Base-by-base conservation (phyloP, 2,888 invertebrate species). In the Polydesmus complanatus region DNA sequence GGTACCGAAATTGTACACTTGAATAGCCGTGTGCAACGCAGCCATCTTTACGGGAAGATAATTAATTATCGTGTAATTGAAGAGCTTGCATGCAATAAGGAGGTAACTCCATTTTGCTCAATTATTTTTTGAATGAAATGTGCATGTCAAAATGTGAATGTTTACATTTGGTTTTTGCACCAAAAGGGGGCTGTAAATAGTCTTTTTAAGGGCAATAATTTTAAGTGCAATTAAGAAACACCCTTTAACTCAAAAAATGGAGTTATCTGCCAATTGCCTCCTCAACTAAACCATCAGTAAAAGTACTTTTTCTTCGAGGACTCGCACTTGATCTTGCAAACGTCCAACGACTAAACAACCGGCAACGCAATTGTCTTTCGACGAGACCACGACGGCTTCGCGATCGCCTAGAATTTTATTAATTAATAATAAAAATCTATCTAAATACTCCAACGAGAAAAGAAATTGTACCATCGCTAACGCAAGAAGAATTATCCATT, bases 311-410 rank as follows among this genome's bases (percentile, higher is more conserved):
- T 63, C 64, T 55, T 64, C 64, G 53, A 65, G 56, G 14, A 25
- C 22, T 27, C 54, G 54, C n/a, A 64, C 27, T 63, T 52, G 62
- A 14, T 56, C 19, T 54, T 81, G 78, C 25, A 83, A 71, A 73
- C 79, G 77, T 49, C 77, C 73, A n/a, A 82, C 78, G 0, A 80
- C 80, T 67, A 81, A 81, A 68, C 83, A 83, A 19, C 79, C 79
- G 2, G 82, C 81, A 68, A 78, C 81, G 68, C 83, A 83, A n/a
- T 79, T 75, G 26, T 79, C 73, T 62, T 65, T 63, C 37, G 64
- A 62, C 51, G 73, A 77, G 1, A 79, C n/a, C n/a, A n/a, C n/a
- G n/a, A n/a, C 47, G 54, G 25, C 51, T 37, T 37, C 3, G 61
- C 56, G 25, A 48, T 63, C 61, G 37, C 64, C 64, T 8, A 37